Evolutionary conservation across 2,113 vertebrate genomes (phyloP), one percentile per base, ranked within the genome.

Genomic region (Oreochromis aureus): DNA sequence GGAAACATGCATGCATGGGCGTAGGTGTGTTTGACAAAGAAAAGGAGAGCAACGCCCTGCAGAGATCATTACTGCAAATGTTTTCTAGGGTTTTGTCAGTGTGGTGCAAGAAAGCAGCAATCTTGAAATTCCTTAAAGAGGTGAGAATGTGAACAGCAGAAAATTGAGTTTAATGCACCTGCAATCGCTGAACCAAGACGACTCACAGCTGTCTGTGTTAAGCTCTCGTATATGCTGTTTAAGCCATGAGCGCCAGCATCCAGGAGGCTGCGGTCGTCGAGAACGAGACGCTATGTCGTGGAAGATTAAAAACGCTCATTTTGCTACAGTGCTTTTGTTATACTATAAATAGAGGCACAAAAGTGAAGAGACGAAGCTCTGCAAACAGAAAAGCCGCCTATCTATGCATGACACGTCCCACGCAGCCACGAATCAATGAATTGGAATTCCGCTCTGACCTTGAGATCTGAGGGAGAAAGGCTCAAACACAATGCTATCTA

Each of bases 361-460:
- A 79, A 63, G 19, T 59, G 59, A 22, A 46, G 24, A 5, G 11
- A 61, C 53, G 36, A 80, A 81, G 48, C 27, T 15, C 18, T 3
- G 24, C 16, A 55, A 81, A 85, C 19, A 56, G 66, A 87, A 83
- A 85, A 59, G 34, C 41, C 41, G 16, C 32, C 71, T 79, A 39
- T 81, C 39, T 85, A 89, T 92, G 90, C 89, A 79, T 4, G 34
- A 84, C 87, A 91, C 82, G 46, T 87, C 59, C 11, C 11, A 27
- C 16, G 5, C 84, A 56, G 81, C 79, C 39, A 73, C 71, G 58
- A 89, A 92, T 91, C 91, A 90, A 84, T 86, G 71, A 16, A 78
- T 19, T 48, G 59, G 59, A 89, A 79, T 88, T 86, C 76, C 5
- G 76, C 55, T 58, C 39, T 90, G 88, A 95, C 94, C 94, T 94